Conservation (phyloP, 1,140 invertebrate species). For the Coptotermes formosanus region DNA sequence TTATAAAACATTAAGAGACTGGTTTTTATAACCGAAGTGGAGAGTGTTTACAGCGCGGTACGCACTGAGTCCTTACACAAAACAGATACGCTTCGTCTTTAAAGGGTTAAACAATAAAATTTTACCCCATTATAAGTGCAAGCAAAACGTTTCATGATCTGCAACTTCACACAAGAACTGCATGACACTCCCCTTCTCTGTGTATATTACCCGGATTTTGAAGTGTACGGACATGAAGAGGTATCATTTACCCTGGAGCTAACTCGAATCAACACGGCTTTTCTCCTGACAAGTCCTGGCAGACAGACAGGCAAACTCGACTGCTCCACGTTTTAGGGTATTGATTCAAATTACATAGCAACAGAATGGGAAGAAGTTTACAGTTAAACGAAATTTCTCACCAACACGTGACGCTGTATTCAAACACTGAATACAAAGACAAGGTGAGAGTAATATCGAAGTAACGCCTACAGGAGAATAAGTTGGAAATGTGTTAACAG, state of each 20-base stretch:
- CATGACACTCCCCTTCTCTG: background rate
- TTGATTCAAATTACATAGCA: background rate
- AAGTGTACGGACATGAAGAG: background rate
- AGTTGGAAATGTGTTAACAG: background rate
- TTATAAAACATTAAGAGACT: too few species aligned
- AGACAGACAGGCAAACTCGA: background rate
- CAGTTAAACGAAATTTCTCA: background rate
- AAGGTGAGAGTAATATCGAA: background rate
- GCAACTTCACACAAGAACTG: background rate
- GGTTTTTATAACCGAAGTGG: too few species aligned
- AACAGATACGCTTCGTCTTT: too few species aligned
- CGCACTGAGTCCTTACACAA: too few species aligned
- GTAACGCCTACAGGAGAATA: background rate
- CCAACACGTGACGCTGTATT: background rate
- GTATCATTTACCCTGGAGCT: background rate
- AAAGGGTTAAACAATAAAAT: too few species aligned
- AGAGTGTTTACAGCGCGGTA: too few species aligned
- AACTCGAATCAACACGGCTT: background rate
- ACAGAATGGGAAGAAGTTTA: conserved; percentile 1
- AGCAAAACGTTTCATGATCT: too few species aligned
- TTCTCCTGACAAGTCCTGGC: background rate
- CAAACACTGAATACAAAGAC: background rate
- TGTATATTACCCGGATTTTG: too few species aligned
- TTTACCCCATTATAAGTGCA: too few species aligned
- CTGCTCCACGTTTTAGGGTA: background rate